Conservation (phyloP, 2,113 vertebrate species). For the Carollia perspicillata region DNA sequence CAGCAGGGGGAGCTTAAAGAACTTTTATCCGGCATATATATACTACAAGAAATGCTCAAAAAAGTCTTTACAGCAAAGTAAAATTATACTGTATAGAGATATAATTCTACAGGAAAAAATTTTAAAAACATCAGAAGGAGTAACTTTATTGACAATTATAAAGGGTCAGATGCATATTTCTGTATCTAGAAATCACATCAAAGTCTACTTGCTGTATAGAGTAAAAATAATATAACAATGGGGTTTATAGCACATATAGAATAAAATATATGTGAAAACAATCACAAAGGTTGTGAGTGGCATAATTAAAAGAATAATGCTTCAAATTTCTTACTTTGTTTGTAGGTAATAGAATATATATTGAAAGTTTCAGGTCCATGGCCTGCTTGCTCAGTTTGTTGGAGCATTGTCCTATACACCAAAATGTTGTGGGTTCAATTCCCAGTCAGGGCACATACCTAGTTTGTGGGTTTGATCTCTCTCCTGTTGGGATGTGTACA, state of each 20-base stretch:
- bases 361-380: neutral
- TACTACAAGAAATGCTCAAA: neutral
- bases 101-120: neutral
- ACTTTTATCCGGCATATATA: neutral
- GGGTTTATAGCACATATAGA: neutral
- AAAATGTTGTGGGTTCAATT: no score
- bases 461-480: no score
- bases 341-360: constrained; percentile 1
- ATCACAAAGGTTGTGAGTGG: neutral
- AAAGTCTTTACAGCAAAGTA: neutral
- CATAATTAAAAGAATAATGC: neutral
- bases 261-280: neutral
- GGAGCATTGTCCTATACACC: no score
- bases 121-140: neutral
- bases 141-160: neutral
- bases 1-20: neutral
- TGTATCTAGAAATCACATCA: neutral
- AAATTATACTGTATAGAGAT: neutral
- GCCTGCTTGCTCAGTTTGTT: no score
- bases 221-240: neutral
- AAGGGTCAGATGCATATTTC: neutral
- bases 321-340: neutral
- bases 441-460: no score
- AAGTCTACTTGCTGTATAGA: neutral
- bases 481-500: no score